Conservation (phyloP, 1,140 invertebrate species). For the Platyscapa corneri region DNA sequence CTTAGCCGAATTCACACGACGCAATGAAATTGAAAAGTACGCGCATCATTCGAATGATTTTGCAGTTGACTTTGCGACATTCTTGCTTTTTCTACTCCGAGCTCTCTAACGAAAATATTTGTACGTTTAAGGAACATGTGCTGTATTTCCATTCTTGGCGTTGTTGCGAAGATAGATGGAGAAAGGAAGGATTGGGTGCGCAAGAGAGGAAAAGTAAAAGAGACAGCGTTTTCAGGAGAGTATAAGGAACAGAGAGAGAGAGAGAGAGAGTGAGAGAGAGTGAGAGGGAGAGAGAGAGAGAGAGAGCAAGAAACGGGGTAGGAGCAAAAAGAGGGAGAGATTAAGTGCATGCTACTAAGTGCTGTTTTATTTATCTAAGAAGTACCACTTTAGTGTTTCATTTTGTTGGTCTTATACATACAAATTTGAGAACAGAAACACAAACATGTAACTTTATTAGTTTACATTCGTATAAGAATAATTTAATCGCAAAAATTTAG, state of each 20-base stretch:
- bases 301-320: neutral
- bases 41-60: too few relatives aligned
- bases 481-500: neutral
- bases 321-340: neutral
- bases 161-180: conserved; percentile 57
- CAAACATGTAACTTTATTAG: conserved; percentile 30
- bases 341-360: conserved; percentile 60
- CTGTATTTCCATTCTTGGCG: conserved; percentile 73
- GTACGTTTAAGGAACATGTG: conserved; percentile 62
- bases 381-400: conserved; percentile 52
- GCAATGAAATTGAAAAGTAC: conserved; percentile 55
- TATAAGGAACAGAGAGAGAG: too few relatives aligned
- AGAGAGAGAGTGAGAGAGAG: neutral
- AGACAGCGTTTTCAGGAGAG: too few relatives aligned
- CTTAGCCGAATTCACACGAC: neutral
- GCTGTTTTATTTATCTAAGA: conserved; percentile 74
- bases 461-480: neutral
- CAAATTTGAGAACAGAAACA: neutral
- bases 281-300: conserved; percentile 37
- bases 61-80: conserved; percentile 70
- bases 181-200: neutral
- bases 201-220: too few relatives aligned
- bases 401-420: conserved; percentile 20
- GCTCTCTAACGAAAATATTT: conserved; percentile 56
- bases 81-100: conserved; percentile 56